Percentiles rank a stretch among this genome's conserved stretches.
Evolutionary conservation across 2,888 invertebrate genomes (phyloP).

Genomic region (Lasius fuliginosus): DNA sequence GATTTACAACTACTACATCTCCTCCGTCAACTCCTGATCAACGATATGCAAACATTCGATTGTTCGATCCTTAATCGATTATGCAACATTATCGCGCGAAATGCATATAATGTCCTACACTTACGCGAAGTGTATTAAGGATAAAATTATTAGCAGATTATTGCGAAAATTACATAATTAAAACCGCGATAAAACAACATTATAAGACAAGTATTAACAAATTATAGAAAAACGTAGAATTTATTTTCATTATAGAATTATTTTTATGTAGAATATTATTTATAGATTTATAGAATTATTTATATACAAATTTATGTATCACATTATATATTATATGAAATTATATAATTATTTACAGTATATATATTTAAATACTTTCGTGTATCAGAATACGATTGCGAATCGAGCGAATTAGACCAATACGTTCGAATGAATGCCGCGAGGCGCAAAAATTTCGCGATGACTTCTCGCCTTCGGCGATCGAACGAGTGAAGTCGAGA

Average conservation of each 20-base stretch:
- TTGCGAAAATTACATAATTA: slow-evolving; percentile 2
- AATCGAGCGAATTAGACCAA: not conserved
- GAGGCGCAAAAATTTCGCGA: not conserved
- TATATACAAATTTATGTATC: not conserved
- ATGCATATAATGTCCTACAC: slow-evolving; percentile 1
- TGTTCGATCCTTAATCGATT: slow-evolving; percentile 44
- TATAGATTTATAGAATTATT: not conserved
- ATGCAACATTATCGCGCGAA: slow-evolving; percentile 37
- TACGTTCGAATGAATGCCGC: not conserved
- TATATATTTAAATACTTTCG: not conserved
- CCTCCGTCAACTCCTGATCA: slow-evolving; percentile 13
- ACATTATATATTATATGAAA: not conserved
- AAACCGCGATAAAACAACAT: not conserved
- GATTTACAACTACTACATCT: slow-evolving; percentile 9
- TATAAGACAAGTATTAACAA: not conserved
- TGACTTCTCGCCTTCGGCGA: slow-evolving; percentile 13
- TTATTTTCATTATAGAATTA: not conserved
- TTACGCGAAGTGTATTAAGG: slow-evolving; percentile 9
- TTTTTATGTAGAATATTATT: not conserved
- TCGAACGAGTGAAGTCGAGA: not conserved
- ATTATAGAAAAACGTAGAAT: not conserved
- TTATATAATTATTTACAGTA: not conserved
- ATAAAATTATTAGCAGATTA: not conserved
- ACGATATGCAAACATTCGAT: slow-evolving; percentile 39
- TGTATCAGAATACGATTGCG: not conserved